phyloP scores from a whole-genome alignment of 2,888 invertebrate genomes.

The Phasia obesa region DNA sequence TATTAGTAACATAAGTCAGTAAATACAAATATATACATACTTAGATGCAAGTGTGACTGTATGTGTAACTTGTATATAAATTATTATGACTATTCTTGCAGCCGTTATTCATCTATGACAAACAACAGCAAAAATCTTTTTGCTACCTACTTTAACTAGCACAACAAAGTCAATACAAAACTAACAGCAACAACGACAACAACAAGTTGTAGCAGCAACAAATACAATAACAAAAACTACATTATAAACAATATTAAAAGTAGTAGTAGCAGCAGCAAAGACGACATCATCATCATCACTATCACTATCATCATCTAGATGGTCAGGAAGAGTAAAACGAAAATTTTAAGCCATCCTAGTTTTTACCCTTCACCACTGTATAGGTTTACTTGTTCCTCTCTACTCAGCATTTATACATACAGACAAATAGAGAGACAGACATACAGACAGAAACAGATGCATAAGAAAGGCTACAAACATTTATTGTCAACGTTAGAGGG shows the following conservation, averaged over 20 bases:
- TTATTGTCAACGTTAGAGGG: constrained; percentile 71
- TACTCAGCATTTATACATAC: constrained; percentile 10
- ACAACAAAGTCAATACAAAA: constrained; percentile 28
- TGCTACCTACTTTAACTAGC: constrained; percentile 54
- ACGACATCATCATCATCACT: constrained; percentile 35
- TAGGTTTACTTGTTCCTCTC: neutral
- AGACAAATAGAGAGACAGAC: neutral
- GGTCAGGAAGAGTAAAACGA: constrained; percentile 65
- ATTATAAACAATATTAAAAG: constrained; percentile 40
- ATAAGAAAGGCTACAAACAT: constrained; percentile 61
- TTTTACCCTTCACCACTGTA: constrained; percentile 42
- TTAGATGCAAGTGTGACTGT: neutral
- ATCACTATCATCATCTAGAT: constrained; percentile 29
- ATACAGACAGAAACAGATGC: neutral
- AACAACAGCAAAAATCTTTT: constrained; percentile 26
- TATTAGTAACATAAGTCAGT: constrained; percentile 63
- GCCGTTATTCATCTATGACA: constrained; percentile 20
- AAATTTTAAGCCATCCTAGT: constrained; percentile 61
- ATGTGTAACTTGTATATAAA: constrained; percentile 18
- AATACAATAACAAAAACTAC: constrained; percentile 41
- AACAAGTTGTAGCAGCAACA: constrained; percentile 34
- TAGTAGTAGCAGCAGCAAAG: constrained; percentile 53
- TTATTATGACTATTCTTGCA: constrained; percentile 7
- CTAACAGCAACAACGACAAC: constrained; percentile 17
- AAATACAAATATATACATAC: constrained; percentile 30